phyloP scores from a whole-genome alignment of 2,113 vertebrate genomes.

The Dolichotis patagonum region DNA sequence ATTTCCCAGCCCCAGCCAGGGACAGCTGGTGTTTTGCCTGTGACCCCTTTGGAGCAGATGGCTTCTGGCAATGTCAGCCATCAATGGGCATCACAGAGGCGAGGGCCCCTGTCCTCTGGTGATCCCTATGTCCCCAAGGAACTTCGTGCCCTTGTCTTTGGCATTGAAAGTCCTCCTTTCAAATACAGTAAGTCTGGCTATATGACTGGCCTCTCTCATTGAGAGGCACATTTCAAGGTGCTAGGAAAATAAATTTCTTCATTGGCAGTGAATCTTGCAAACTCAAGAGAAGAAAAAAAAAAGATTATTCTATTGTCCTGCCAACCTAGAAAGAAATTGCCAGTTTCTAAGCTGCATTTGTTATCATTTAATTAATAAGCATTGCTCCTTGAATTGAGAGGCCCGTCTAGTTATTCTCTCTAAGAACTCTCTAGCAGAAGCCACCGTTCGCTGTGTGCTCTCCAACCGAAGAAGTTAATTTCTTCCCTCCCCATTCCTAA shows the following conservation, averaged over 20 bases:
- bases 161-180: background rate
- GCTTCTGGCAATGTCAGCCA: rapidly evolving
- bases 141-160: background rate
- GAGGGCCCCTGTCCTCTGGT: background rate
- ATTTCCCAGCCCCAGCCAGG: background rate
- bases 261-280: background rate
- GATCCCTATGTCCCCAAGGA: background rate
- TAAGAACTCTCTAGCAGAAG: background rate
- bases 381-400: constrained; percentile 1
- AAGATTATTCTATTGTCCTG: background rate
- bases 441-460: background rate
- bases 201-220: background rate
- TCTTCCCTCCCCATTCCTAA: constrained; percentile 19
- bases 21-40: background rate
- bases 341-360: constrained; percentile 66
- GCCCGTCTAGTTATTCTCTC: background rate
- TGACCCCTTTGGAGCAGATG: background rate
- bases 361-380: constrained; percentile 62
- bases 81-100: background rate
- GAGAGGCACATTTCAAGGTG: background rate
- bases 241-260: constrained; percentile 51
- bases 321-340: background rate
- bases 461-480: background rate
- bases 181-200: background rate
- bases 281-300: background rate